phyloP scores from a whole-genome alignment of 2,797 vertebrate genomes.

The Amniataba percoides region DNA sequence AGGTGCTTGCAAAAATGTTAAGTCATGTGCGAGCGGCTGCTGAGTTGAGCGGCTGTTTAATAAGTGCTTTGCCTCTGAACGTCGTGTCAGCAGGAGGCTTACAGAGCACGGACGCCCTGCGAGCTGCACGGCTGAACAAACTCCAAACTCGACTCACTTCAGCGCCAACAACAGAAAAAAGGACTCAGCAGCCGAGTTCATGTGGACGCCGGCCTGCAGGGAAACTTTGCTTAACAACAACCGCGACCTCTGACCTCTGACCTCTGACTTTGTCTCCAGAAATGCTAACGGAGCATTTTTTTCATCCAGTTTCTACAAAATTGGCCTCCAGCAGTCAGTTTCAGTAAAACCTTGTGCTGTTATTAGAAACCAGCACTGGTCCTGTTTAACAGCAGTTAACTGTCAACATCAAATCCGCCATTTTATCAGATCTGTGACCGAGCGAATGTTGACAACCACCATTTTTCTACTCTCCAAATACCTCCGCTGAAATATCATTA shows the following conservation, averaged over 20 bases:
- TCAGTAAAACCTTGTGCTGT: not conserved
- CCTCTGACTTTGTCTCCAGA: not conserved
- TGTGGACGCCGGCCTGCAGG: slow-evolving; percentile 23
- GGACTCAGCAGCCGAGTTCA: slow-evolving; percentile 26
- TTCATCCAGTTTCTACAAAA: not conserved
- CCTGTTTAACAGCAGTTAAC: not conserved
- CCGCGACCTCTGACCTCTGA: slow-evolving; percentile 12
- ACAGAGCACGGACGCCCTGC: slow-evolving; percentile 28
- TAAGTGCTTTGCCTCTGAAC: slow-evolving; percentile 59
- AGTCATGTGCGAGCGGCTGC: slow-evolving; percentile 66
- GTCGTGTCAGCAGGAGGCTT: slow-evolving; percentile 68
- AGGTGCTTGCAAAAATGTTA: slow-evolving; percentile 71
- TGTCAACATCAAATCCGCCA: not conserved
- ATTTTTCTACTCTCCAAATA: not conserved
- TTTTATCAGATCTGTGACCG: not conserved
- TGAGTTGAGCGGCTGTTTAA: slow-evolving; percentile 64
- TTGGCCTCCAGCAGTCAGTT: not conserved
- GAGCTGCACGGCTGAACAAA: slow-evolving; percentile 40
- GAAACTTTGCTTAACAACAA: not conserved
- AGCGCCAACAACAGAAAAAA: slow-evolving; percentile 7
- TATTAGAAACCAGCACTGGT: not conserved
- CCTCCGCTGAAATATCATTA: too few relatives aligned
- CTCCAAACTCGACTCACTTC: slow-evolving; percentile 27
- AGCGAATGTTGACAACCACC: not conserved
- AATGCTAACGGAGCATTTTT: not conserved